Percentiles rank a stretch among this genome's conserved stretches.
These are phyloP conservation scores for Drymonia ruficornis DNA, from an alignment of 2,888 invertebrate genomes.

Conservation along the genomic window DNA sequence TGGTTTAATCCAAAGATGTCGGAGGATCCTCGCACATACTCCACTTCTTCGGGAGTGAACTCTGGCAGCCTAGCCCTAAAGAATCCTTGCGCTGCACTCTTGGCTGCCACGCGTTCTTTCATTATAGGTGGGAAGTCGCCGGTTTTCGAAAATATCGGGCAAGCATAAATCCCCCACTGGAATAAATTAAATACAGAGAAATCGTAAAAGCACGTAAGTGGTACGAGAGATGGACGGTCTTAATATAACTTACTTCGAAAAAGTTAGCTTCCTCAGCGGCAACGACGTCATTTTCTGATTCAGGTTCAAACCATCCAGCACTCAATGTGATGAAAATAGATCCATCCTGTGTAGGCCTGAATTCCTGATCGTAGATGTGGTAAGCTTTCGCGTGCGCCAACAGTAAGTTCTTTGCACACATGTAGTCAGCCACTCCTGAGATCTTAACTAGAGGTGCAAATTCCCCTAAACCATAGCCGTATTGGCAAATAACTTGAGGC, in stretches of 20 bases:
- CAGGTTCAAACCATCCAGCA: slow-evolving; percentile 53
- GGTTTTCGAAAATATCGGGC: slow-evolving; percentile 69
- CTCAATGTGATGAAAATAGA: slow-evolving; percentile 48
- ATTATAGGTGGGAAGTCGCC: slow-evolving; percentile 79
- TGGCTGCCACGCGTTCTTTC: slow-evolving; percentile 63
- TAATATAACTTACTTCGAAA: background rate
- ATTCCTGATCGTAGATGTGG: slow-evolving; percentile 13
- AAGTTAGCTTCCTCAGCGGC: slow-evolving; percentile 45
- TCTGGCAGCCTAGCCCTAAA: slow-evolving; percentile 50
- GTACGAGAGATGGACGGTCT: too few species aligned
- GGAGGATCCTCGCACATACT: slow-evolving; percentile 50
- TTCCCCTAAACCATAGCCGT: slow-evolving; percentile 4
- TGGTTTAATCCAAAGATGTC: slow-evolving; percentile 85
- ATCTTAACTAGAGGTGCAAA: background rate
- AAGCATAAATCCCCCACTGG: slow-evolving; percentile 67
- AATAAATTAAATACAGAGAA: too few species aligned
- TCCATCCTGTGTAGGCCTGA: slow-evolving; percentile 44
- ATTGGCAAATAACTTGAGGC: slow-evolving; percentile 10
- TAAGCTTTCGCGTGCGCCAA: slow-evolving; percentile 16
- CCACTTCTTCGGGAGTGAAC: slow-evolving; percentile 50
- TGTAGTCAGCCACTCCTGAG: slow-evolving; percentile 10
- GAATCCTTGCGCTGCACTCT: slow-evolving; percentile 52
- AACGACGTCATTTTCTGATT: slow-evolving; percentile 51
- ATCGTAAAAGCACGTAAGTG: too few species aligned
- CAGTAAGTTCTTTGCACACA: slow-evolving; percentile 12